phyloP scores from a whole-genome alignment of 2,797 vertebrate species.

The Poecilia gillii region DNA sequence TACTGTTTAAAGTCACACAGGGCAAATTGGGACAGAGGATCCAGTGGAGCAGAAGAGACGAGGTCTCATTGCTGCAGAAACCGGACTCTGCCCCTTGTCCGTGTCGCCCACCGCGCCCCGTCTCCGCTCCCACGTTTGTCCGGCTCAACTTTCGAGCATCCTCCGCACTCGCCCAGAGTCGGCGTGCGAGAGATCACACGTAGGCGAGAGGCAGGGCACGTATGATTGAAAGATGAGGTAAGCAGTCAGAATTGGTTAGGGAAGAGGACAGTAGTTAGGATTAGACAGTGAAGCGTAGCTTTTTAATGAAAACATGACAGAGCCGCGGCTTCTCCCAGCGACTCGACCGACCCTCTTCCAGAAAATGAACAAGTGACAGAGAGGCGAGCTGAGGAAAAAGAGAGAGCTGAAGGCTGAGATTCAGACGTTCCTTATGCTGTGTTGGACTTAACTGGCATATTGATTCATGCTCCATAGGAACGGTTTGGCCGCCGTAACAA shows the following conservation, averaged over 20 bases:
- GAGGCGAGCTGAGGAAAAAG: slow-evolving; percentile 10
- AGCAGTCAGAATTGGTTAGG: slow-evolving; percentile 75
- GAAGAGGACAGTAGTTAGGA: slow-evolving; percentile 72
- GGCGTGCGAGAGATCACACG: slow-evolving; percentile 16
- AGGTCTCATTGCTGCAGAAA: slow-evolving; percentile 58
- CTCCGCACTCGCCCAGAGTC: slow-evolving; percentile 16
- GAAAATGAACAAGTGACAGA: slow-evolving; percentile 50
- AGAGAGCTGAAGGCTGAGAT: slow-evolving; percentile 44
- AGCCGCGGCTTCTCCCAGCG: slow-evolving; percentile 50
- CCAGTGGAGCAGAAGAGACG: slow-evolving; percentile 82
- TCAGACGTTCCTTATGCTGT: slow-evolving; percentile 60
- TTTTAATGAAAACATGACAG: slow-evolving; percentile 86
- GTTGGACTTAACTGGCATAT: slow-evolving; percentile 48
- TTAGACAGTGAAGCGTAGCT: slow-evolving; percentile 84
- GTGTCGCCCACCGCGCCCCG: slow-evolving; percentile 24
- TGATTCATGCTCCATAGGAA: slow-evolving; percentile 62
- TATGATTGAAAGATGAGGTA: slow-evolving; percentile 75
- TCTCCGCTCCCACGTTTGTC: slow-evolving; percentile 41
- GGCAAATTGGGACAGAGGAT: slow-evolving; percentile 79
- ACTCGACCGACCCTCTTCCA: slow-evolving; percentile 39
- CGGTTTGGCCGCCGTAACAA: slow-evolving; percentile 68
- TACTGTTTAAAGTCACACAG: slow-evolving; percentile 78
- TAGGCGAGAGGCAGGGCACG: slow-evolving; percentile 30
- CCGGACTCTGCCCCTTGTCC: slow-evolving; percentile 51
- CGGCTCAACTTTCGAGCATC: slow-evolving; percentile 41